Evolutionary conservation across 1,140 invertebrate genomes (phyloP).

Genomic region (Paraescarpia echinospica): DNA sequence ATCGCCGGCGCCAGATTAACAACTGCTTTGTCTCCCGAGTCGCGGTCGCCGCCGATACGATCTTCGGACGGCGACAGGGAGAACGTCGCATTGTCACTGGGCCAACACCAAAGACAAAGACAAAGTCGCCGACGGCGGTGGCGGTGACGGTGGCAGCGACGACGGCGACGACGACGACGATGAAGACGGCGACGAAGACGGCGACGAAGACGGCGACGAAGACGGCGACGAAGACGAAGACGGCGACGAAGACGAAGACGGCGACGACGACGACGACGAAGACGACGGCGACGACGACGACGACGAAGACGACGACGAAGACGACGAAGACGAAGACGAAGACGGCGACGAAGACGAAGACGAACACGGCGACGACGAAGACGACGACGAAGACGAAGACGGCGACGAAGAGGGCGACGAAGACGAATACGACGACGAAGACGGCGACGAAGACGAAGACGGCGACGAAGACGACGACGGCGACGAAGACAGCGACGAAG

Average conservation of each 20-base stretch:
- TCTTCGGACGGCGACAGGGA: neutral
- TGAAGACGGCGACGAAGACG: neutral
- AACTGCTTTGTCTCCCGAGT: neutral
- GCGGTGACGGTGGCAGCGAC: too few species aligned
- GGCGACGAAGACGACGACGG: too few species aligned
- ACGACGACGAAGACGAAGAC: neutral
- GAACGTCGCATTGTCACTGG: neutral
- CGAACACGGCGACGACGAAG: neutral
- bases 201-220: neutral
- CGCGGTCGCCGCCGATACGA: neutral
- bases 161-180: neutral
- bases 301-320: neutral
- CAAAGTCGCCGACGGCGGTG: too few species aligned
- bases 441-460: too few species aligned
- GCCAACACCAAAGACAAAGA: neutral
- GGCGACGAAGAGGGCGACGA: neutral
- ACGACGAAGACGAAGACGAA: neutral
- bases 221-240: neutral
- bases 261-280: neutral
- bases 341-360: neutral
- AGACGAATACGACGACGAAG: too few species aligned
- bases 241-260: neutral
- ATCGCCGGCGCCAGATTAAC: conserved; percentile 3
- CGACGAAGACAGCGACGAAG: too few species aligned
- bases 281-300: neutral